phyloP scores from a whole-genome alignment of 2,888 invertebrate genomes.

The Volucella inanis region DNA sequence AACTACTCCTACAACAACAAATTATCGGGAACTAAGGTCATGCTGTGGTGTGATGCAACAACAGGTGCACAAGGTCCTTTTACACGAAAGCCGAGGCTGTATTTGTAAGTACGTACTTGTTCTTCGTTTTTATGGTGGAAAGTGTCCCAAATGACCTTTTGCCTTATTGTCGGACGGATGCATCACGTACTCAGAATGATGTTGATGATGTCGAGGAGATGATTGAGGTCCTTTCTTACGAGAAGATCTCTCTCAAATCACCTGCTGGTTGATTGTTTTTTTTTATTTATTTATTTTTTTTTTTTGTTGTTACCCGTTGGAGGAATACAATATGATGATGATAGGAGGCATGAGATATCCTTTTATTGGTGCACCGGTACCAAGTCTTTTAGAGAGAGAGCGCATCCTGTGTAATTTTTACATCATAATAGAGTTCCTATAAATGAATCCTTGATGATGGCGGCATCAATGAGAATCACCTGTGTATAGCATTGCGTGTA shows the following conservation, averaged over 20 bases:
- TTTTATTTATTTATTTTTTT: constrained; percentile 29
- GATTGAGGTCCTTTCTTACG: constrained; percentile 52
- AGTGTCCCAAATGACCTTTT: constrained; percentile 58
- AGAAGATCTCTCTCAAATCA: constrained; percentile 22
- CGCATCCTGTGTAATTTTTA: constrained; percentile 68
- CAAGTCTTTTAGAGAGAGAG: constrained; percentile 33
- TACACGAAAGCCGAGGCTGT: not conserved
- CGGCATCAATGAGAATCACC: constrained; percentile 68
- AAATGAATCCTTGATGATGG: constrained; percentile 36
- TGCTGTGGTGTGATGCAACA: constrained; percentile 29
- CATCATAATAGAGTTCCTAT: constrained; percentile 39
- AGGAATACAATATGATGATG: constrained; percentile 53
- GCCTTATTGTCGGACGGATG: constrained; percentile 41
- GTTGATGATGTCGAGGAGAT: constrained; percentile 52
- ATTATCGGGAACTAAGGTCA: constrained; percentile 31
- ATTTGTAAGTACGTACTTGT: constrained; percentile 18
- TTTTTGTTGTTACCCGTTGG: constrained; percentile 23
- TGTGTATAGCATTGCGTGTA: constrained; percentile 64
- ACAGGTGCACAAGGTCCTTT: constrained; percentile 52
- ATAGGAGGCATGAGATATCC: constrained; percentile 67
- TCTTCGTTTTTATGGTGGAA: constrained; percentile 54
- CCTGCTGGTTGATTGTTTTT: constrained; percentile 70
- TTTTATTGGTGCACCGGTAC: constrained; percentile 63
- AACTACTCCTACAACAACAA: constrained; percentile 11
- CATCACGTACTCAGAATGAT: constrained; percentile 69